Percentiles rank a stretch among this genome's conserved stretches.
Conservation (phyloP, 2,797 vertebrate species). For the Trachurus trachurus region DNA sequence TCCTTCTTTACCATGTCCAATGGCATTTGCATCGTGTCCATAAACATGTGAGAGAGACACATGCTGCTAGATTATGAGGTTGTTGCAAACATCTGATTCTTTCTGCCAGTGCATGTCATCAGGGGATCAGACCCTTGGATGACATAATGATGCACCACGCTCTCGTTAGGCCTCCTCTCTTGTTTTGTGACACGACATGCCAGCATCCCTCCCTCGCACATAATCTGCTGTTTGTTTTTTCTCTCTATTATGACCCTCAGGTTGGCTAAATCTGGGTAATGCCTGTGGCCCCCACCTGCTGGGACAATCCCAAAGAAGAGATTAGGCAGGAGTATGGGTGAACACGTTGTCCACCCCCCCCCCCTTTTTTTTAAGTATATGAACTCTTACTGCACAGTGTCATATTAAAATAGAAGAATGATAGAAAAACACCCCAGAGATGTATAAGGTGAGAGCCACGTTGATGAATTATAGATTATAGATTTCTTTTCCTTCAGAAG, state of each 20-base stretch:
- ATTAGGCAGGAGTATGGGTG: slow-evolving; percentile 14
- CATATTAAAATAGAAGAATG: background rate
- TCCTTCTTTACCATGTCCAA: slow-evolving; percentile 29
- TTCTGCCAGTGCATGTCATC: slow-evolving; percentile 39
- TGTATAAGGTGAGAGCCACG: background rate
- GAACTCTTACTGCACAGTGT: background rate
- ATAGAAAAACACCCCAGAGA: background rate
- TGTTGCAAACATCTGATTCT: slow-evolving; percentile 28
- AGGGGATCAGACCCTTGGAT: slow-evolving; percentile 46
- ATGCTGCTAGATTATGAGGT: slow-evolving; percentile 49
- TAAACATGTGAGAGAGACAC: slow-evolving; percentile 41
- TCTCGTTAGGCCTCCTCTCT: slow-evolving; percentile 6
- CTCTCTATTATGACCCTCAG: slow-evolving; percentile 14
- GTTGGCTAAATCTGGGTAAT: slow-evolving; percentile 9
- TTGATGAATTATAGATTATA: background rate
- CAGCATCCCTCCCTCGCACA: slow-evolving; percentile 4
- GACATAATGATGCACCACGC: slow-evolving; percentile 42
- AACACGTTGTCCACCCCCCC: background rate
- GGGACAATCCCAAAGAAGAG: slow-evolving; percentile 32
- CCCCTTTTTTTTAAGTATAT: background rate
- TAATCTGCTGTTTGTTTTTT: slow-evolving; percentile 37
- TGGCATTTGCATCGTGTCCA: slow-evolving; percentile 38
- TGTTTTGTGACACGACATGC: slow-evolving; percentile 13
- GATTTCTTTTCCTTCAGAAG: background rate
- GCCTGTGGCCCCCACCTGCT: slow-evolving; percentile 13